Evolutionary conservation across 2,113 vertebrate species (phyloP), one percentile per base, ranked within the genome.

Genomic region (Ceuthmochares aereus): DNA sequence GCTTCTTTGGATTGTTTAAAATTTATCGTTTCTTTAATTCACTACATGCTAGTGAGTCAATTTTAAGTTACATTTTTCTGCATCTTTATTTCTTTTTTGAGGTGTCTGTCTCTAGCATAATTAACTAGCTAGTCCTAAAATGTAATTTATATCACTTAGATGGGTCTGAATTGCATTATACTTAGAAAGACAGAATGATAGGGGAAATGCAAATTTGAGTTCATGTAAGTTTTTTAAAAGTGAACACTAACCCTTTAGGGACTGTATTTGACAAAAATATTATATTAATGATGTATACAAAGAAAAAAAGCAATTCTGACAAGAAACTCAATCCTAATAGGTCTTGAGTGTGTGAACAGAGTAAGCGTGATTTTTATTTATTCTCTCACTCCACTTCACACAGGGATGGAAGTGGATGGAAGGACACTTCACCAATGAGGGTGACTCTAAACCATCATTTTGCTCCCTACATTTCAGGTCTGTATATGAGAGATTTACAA

Each of bases 61-160:
- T 75, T 68, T 40, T 70, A 68, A 54, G 47, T 68, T 90, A 69
- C 55, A 54, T 67, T 72, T 95, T 42, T 32, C 72, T 85, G n/a
- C 63, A 76, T 83, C 13, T 47, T 85, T 40, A 40, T 77, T 40
- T 77, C 37, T 60, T 75, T 87, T 91, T 83, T 89, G 55, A 60
- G 25, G 45, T 94, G 47, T 22, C 70, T 91, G 29, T 79, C 73
- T 94, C 59, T 75, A 89, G 26, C 13, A 94, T 82, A 95, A 89
- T 92, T 94, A 95, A 73, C 64, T 86, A 84, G 68, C 43, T 90
- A 37, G 52, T 92, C 93, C 79, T 93, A 84, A 97, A 95, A 76
- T 91, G 67, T 63, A 96, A 91, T 96, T 94, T 92, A 77, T 96
- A 95, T 97, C 40, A 94, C 52, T 83, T 60, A 94, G 63, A 92